These are phyloP conservation scores for Eolophus roseicapilla DNA, from an alignment of 2,113 vertebrate species.

Conservation along the genomic window DNA sequence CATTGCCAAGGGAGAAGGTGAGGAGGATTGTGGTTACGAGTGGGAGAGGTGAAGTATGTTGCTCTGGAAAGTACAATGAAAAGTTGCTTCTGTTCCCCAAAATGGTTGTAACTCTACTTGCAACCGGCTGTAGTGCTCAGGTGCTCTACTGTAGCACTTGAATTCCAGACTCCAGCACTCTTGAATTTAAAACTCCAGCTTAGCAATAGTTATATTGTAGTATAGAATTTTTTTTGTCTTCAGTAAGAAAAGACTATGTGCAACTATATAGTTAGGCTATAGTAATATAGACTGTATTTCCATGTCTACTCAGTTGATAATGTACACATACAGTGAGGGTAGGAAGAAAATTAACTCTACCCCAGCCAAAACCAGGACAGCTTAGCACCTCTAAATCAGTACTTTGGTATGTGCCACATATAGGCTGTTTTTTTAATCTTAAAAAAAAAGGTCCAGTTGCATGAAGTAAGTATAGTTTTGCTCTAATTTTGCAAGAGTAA, in stretches of 20 bases:
- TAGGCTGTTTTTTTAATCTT: background rate
- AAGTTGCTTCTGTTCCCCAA: background rate
- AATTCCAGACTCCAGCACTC: background rate
- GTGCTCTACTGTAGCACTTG: background rate
- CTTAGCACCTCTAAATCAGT: background rate
- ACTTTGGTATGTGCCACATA: background rate
- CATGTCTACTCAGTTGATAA: background rate
- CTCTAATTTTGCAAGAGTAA: background rate
- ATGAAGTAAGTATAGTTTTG: background rate
- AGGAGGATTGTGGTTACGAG: background rate
- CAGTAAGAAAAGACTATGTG: background rate
- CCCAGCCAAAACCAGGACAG: background rate
- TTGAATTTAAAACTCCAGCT: background rate
- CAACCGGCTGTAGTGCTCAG: background rate
- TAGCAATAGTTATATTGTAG: background rate
- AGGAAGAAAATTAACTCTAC: background rate
- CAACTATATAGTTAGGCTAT: background rate
- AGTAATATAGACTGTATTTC: background rate
- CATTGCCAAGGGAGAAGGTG: background rate
- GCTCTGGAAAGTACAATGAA: background rate
- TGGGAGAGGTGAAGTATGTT: background rate
- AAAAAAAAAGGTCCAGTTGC: background rate
- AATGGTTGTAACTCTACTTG: background rate
- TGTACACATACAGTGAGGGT: accelerated
- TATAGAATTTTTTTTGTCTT: background rate